Evolutionary conservation across 2,797 vertebrate species (phyloP).

Genomic region (Lindbergichthys nudifrons): DNA sequence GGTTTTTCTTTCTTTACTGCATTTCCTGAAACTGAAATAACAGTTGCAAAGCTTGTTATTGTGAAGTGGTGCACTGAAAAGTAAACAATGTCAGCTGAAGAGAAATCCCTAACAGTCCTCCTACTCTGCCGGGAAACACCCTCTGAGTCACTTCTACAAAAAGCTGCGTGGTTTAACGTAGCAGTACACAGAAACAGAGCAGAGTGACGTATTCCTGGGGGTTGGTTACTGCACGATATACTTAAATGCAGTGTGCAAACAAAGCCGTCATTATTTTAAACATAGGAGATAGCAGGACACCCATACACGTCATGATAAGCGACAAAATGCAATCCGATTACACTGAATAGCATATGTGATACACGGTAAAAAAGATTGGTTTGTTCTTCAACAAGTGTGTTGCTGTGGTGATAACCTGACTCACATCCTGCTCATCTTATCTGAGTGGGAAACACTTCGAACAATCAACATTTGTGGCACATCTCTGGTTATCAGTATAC

Average conservation of each 20-base stretch:
- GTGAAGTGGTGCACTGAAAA: constrained; percentile 15
- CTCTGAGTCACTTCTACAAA: constrained; percentile 64
- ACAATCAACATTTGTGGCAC: constrained; percentile 1
- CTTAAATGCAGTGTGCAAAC: constrained; percentile 20
- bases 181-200: constrained; percentile 6
- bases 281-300: not conserved
- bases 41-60: constrained; percentile 12
- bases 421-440: constrained; percentile 44
- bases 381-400: constrained; percentile 18
- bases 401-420: constrained; percentile 33
- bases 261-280: constrained; percentile 7
- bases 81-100: constrained; percentile 65
- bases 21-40: constrained; percentile 35
- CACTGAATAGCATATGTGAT: constrained; percentile 6
- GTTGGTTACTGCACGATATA: constrained; percentile 12
- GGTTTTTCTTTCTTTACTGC: constrained; percentile 43
- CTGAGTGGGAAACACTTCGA: constrained; percentile 30
- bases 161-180: constrained; percentile 5
- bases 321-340: constrained; percentile 2
- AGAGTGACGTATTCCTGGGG: constrained; percentile 45
- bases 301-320: not conserved
- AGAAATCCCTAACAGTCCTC: constrained; percentile 65
- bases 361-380: constrained; percentile 3
- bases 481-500: not conserved
- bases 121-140: constrained; percentile 70